phyloP scores from a whole-genome alignment of 2,888 invertebrate genomes.

The Spicauda simplicius region DNA sequence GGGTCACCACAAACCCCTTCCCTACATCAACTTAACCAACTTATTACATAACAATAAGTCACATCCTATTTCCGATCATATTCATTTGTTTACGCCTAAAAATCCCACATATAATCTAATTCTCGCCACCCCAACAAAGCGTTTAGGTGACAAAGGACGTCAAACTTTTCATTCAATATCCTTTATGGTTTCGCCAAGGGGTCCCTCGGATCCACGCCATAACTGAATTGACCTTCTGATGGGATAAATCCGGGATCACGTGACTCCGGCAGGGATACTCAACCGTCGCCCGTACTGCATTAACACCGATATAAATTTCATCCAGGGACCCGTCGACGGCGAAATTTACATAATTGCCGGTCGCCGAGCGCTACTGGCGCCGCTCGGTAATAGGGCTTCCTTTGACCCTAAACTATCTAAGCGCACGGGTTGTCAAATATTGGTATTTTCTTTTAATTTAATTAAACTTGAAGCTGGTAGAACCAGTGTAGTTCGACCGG shows the following conservation, averaged over 20 bases:
- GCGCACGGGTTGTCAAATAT: constrained; percentile 4
- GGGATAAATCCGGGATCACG: constrained; percentile 10
- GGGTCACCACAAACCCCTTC: too few relatives aligned
- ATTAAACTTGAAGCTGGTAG: too few relatives aligned
- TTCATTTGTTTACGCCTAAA: too few relatives aligned
- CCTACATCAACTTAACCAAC: too few relatives aligned
- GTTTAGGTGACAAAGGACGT: neutral
- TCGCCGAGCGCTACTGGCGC: constrained; percentile 40
- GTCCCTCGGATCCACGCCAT: neutral
- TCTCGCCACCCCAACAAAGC: neutral
- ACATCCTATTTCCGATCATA: too few relatives aligned
- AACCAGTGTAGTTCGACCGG: too few relatives aligned
- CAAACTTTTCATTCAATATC: neutral
- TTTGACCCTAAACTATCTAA: constrained; percentile 61
- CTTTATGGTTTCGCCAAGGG: neutral
- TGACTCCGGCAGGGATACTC: constrained; percentile 7
- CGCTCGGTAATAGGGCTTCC: constrained; percentile 66
- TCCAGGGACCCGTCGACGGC: constrained; percentile 41
- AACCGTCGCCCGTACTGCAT: constrained; percentile 44
- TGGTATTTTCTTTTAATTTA: neutral
- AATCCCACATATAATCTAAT: neutral
- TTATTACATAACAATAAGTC: too few relatives aligned
- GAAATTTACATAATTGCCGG: constrained; percentile 61
- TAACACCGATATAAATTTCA: constrained; percentile 38
- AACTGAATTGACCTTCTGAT: constrained; percentile 2